Conservation (phyloP, 2,113 vertebrate species). For the Ochotona princeps region DNA sequence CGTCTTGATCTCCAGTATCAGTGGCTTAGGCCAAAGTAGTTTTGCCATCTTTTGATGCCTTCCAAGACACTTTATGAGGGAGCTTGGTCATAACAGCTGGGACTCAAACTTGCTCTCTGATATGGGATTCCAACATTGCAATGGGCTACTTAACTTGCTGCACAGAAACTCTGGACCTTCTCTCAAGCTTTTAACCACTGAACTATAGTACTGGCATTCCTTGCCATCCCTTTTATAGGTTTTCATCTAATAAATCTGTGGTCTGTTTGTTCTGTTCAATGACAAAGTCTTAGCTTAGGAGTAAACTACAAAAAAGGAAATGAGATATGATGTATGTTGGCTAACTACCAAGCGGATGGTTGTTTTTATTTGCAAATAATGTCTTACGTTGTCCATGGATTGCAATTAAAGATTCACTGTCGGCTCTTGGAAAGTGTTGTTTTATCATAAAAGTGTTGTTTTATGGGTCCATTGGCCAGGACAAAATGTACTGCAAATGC, state of each 20-base stretch:
- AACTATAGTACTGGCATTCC: neutral
- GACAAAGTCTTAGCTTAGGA: neutral
- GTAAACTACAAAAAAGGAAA: neutral
- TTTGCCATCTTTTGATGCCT: too few species aligned
- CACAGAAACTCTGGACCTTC: neutral
- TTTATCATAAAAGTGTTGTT: conserved; percentile 32
- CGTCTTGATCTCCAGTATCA: too few species aligned
- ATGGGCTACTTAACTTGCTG: too few species aligned
- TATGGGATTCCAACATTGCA: too few species aligned
- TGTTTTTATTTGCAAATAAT: neutral
- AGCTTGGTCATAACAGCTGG: too few species aligned
- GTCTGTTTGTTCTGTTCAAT: neutral
- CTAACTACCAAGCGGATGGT: conserved; percentile 6
- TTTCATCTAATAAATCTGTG: conserved; percentile 12
- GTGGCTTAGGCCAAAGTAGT: too few species aligned
- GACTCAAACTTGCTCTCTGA: too few species aligned
- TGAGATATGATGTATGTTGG: neutral
- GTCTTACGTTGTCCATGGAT: conserved; percentile 54
- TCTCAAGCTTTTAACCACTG: neutral
- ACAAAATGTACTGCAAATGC: conserved; percentile 51
- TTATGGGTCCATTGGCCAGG: conserved; percentile 48
- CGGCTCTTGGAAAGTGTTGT: conserved; percentile 41
- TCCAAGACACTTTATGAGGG: too few species aligned
- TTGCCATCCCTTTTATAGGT: accelerated
- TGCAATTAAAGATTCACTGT: conserved; percentile 74